phyloP scores from a whole-genome alignment of 2,113 vertebrate species.

The Psammodynastes pulverulentus region DNA sequence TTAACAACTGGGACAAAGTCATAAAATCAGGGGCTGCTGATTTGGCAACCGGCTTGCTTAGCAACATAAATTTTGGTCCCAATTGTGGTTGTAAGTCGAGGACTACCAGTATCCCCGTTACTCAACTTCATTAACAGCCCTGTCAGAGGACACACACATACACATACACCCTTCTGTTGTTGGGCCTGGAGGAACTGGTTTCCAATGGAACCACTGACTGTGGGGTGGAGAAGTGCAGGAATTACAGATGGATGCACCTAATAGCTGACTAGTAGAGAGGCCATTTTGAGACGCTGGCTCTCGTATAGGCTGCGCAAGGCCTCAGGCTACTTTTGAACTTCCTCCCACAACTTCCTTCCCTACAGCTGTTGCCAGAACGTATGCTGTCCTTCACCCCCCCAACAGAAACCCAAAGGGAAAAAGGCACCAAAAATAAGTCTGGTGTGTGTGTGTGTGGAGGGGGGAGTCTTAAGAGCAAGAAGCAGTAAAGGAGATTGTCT shows the following conservation, averaged over 20 bases:
- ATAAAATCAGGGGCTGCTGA: background rate
- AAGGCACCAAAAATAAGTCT: background rate
- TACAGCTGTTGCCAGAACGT: background rate
- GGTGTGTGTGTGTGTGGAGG: background rate
- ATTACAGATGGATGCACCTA: background rate
- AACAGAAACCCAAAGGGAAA: background rate
- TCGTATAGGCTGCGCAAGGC: background rate
- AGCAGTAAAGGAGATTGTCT: background rate
- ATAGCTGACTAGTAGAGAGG: background rate
- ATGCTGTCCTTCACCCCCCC: background rate
- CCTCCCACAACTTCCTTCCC: background rate
- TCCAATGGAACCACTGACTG: background rate
- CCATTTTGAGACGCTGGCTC: background rate
- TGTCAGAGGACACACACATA: background rate
- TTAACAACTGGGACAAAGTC: background rate
- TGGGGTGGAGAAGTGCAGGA: background rate
- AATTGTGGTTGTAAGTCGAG: background rate
- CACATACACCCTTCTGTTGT: too few species aligned
- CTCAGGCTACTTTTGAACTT: background rate
- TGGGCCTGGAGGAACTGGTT: background rate
- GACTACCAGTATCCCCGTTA: background rate
- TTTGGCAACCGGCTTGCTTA: background rate
- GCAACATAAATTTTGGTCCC: background rate
- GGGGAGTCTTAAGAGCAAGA: background rate
- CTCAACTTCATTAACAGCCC: background rate